Evolutionary conservation across 2,113 vertebrate genomes (phyloP), one percentile per base, ranked within the genome.

Genomic region (Percopsis transmontana): DNA sequence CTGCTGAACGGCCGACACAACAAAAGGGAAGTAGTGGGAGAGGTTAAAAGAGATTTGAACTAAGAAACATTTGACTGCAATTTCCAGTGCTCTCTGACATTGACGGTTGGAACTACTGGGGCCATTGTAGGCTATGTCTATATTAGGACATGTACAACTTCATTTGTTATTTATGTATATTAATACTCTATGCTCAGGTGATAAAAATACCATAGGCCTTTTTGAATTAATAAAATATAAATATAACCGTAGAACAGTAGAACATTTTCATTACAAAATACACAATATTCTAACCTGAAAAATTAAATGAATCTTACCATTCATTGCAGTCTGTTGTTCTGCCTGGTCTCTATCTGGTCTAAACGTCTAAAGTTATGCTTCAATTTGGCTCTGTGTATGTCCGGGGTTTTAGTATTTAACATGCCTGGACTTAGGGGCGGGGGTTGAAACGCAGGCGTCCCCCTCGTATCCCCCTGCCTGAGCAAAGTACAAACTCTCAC

Each of bases 361-460:
- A 0, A 5, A 16, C 16, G 12, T 48, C 47, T 45, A 58, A 0
- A 54, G 63, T 54, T 2, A 60, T 66, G 58, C 53, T 65, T 45
- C 61, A 52, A 66, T 72, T 47, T 85, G 73, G 57, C 57, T 57
- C 55, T n/a, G 50, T 48, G 50, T 53, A 77, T 11, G 79, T 70
- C 74, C 53, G 67, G 11, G n/a, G 82, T 86, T 90, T 86, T 90
- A 88, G 87, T 93, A 93, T 92, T 93, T 94, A 91, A 94, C 90
- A 70, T 59, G 70, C 75, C 53, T 3, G 47, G 15, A 70, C 51
- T 54, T 80, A 83, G 88, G 68, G 85, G 88, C 82, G 90, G 78
- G 0, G 81, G 68, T 82, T 89, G 93, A 91, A 94, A 94, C 92
- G 9, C 47, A 39, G 24, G 11, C 64, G 69, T 19, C 66, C 41